Percentiles rank a stretch among this genome's conserved stretches.
Evolutionary conservation across 2,797 vertebrate species (phyloP).

Genomic region (Sciurus carolinensis): DNA sequence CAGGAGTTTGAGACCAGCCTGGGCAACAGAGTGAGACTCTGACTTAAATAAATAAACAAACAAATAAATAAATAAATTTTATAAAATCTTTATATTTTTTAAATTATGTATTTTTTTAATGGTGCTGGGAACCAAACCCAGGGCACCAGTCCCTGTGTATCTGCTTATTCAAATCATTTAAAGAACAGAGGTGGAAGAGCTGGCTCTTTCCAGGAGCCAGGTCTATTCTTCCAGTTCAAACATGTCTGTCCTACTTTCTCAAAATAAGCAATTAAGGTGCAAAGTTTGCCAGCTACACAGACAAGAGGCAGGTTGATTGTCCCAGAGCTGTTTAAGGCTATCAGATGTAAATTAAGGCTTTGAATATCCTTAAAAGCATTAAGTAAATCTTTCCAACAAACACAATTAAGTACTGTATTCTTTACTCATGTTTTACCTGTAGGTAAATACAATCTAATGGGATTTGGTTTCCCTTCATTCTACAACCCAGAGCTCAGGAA

Average conservation of each 20-base stretch:
- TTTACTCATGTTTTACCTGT: conserved; percentile 18
- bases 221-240: not conserved
- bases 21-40: not conserved
- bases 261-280: conserved; percentile 10
- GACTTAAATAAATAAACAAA: not conserved
- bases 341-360: conserved; percentile 20
- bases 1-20: not conserved
- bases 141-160: not conserved
- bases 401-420: not conserved
- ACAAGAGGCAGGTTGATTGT: not conserved
- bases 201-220: not conserved
- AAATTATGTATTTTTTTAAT: not conserved
- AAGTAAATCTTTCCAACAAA: conserved; percentile 37
- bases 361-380: conserved; percentile 8
- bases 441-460: conserved; percentile 24
- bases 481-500: conserved; percentile 30
- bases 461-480: conserved; percentile 51
- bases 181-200: not conserved
- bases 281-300: conserved; percentile 25
- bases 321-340: not conserved
- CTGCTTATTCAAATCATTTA: conserved; percentile 28
- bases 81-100: too few relatives aligned
- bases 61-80: not conserved
- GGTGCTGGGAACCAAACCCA: not conserved
- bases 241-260: not conserved